Percentiles rank a stretch among this genome's conserved stretches.
phyloP scores from a whole-genome alignment of 2,888 invertebrate genomes.

The Colletes collaris region DNA sequence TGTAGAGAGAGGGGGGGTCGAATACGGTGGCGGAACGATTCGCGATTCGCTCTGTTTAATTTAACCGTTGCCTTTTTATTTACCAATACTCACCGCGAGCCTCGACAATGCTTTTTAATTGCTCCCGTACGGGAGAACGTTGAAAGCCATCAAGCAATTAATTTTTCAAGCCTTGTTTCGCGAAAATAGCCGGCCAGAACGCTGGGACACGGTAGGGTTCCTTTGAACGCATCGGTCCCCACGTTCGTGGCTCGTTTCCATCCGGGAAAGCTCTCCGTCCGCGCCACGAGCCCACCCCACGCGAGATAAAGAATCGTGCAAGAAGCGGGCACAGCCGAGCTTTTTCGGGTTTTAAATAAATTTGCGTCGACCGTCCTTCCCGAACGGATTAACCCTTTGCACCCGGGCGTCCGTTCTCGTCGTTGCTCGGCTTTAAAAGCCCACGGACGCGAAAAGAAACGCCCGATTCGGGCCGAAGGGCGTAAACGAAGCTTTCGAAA shows the following conservation, averaged over 20 bases:
- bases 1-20: too few relatives aligned
- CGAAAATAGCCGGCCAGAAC: too few relatives aligned
- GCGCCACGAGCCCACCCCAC: not conserved
- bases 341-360: constrained; percentile 66
- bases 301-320: constrained; percentile 38
- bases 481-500: too few relatives aligned
- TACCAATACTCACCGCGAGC: too few relatives aligned
- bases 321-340: constrained; percentile 45
- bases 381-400: constrained; percentile 41
- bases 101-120: too few relatives aligned
- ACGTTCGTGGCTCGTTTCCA: constrained; percentile 32
- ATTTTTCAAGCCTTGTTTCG: too few relatives aligned
- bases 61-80: too few relatives aligned
- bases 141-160: not conserved
- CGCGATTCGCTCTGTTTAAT: too few relatives aligned
- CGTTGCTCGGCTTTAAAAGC: not conserved
- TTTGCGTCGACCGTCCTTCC: constrained; percentile 49
- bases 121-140: not conserved
- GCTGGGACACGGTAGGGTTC: too few relatives aligned
- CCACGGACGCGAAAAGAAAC: too few relatives aligned
- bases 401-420: constrained; percentile 25
- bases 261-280: constrained; percentile 24
- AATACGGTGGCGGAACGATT: too few relatives aligned
- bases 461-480: too few relatives aligned
- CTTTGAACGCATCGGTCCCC: constrained; percentile 3